phyloP scores from a whole-genome alignment of 2,113 vertebrate genomes.

The Gallinago jamesoni region DNA sequence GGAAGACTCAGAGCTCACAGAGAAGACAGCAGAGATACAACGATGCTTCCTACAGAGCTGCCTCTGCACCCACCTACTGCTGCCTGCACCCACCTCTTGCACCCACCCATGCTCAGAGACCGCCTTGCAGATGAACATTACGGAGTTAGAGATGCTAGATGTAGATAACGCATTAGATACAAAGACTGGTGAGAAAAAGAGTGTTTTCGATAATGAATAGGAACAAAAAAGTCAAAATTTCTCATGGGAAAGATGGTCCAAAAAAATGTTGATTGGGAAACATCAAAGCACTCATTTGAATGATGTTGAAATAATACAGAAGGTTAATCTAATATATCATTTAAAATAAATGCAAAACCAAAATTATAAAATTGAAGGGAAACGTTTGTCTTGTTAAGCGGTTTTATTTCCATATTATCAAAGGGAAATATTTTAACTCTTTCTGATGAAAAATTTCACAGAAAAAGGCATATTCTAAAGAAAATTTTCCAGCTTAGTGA shows the following conservation, averaged over 20 bases:
- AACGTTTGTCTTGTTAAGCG: not conserved
- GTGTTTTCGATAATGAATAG: not conserved
- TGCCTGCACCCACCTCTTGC: not conserved
- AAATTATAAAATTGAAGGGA: not conserved
- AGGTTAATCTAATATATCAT: conserved; percentile 21
- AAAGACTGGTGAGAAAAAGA: not conserved
- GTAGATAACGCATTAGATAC: not conserved
- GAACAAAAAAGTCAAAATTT: conserved; percentile 2
- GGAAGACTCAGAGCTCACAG: not conserved
- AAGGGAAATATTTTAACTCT: conserved; percentile 31
- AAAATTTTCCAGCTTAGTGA: not conserved
- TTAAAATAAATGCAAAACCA: conserved; percentile 35
- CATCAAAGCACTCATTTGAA: not conserved
- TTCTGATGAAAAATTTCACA: not conserved
- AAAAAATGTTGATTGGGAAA: conserved; percentile 1
- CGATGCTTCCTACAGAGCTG: not conserved
- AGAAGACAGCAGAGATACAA: not conserved
- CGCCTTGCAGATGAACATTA: not conserved
- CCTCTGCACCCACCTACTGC: not conserved
- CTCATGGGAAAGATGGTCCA: not conserved
- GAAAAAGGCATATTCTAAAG: not conserved
- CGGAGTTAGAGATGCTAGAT: not conserved
- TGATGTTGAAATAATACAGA: not conserved
- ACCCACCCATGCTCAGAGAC: not conserved
- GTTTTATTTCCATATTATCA: conserved; percentile 8